Percentiles rank a stretch among this genome's conserved stretches.
phyloP scores from a whole-genome alignment of 2,797 vertebrate species.

The Pangasius djambal region DNA sequence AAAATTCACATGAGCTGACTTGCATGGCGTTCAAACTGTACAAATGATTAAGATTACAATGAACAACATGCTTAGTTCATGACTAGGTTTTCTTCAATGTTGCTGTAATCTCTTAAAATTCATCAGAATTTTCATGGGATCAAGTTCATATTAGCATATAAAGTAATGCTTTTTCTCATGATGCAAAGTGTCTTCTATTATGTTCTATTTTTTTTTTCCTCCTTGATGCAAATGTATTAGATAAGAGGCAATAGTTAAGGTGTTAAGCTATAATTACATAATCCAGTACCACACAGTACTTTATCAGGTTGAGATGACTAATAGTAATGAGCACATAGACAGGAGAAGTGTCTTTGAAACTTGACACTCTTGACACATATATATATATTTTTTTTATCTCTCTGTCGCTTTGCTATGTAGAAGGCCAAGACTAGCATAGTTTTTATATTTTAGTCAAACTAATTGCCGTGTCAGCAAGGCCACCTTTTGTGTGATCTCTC shows the following conservation, averaged over 20 bases:
- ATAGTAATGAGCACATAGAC: constrained; percentile 48
- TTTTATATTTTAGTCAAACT: constrained; percentile 61
- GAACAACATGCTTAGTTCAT: background rate
- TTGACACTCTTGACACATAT: constrained; percentile 5
- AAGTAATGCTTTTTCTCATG: background rate
- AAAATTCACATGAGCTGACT: background rate
- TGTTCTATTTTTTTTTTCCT: background rate
- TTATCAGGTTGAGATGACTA: background rate
- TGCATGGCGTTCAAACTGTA: background rate
- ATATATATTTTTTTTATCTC: background rate
- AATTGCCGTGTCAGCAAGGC: constrained; percentile 65
- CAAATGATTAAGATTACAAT: background rate
- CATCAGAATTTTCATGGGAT: background rate
- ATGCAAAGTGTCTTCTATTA: background rate
- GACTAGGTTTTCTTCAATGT: background rate
- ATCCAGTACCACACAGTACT: background rate
- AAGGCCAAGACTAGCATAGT: constrained; percentile 34
- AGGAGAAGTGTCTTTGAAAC: constrained; percentile 65
- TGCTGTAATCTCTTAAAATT: background rate
- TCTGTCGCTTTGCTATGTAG: constrained; percentile 10
- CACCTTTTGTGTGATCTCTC: constrained; percentile 28
- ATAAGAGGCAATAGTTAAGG: background rate
- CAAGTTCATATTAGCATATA: background rate
- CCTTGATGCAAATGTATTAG: background rate
- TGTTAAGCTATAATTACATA: background rate